phyloP scores from a whole-genome alignment of 2,888 invertebrate species.

The Plagiodera versicolora region DNA sequence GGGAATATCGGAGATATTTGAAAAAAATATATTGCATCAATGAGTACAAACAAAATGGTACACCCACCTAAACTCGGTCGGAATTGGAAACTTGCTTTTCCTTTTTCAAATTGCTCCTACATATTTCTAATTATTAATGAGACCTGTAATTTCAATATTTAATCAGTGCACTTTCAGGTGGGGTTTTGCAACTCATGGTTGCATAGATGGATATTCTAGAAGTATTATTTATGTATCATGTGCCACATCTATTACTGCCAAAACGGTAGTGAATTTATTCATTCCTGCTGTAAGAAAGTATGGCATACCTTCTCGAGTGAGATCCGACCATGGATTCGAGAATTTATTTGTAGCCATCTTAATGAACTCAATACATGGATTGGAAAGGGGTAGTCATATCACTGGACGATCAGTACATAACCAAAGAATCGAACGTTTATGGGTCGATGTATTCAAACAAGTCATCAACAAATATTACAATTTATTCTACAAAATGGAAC shows the following conservation, averaged over 20 bases:
- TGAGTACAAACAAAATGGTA: too few relatives aligned
- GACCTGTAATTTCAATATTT: too few relatives aligned
- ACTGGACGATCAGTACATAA: constrained; percentile 12
- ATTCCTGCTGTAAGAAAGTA: constrained; percentile 8
- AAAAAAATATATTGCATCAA: too few relatives aligned
- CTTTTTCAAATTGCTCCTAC: too few relatives aligned
- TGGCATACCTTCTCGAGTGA: constrained; percentile 9
- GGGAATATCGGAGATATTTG: too few relatives aligned
- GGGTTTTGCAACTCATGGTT: constrained; percentile 12
- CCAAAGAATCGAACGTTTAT: constrained; percentile 15
- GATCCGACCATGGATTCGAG: constrained; percentile 12
- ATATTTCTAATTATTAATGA: too few relatives aligned
- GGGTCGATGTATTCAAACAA: constrained; percentile 13
- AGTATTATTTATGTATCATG: constrained; percentile 3
- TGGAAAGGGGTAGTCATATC: constrained; percentile 14
- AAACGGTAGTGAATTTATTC: constrained; percentile 7
- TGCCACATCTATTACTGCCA: constrained; percentile 1
- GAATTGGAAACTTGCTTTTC: too few relatives aligned
- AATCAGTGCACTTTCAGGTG: background rate
- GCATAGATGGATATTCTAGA: constrained; percentile 12
- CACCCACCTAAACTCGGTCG: too few relatives aligned
- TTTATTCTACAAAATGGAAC: constrained; percentile 9
- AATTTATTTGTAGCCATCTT: constrained; percentile 12
- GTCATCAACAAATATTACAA: constrained; percentile 9
- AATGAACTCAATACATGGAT: constrained; percentile 5